Base-by-base conservation (phyloP, 2,888 invertebrate genomes). In the Barypeithes pellucidus region DNA sequence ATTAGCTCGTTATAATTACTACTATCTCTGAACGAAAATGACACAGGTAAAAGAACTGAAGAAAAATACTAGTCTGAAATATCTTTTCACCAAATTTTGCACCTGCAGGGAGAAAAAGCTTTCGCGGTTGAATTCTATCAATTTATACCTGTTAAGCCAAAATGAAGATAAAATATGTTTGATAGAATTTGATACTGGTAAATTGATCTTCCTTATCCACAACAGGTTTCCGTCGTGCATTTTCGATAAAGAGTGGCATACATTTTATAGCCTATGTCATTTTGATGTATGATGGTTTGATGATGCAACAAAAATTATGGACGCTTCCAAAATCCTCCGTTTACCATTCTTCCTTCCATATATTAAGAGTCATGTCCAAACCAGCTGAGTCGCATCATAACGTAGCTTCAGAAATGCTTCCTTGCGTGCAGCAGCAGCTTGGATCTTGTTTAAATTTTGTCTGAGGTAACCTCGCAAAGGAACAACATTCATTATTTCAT, bases 181-280 rank as follows among this genome's bases (percentile, higher is more conserved):
- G 33, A 57, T 57, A 57, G 54, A 57, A 57, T 57, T 57, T 57
- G 54, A 57, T 57, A 57, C 11, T 33, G 14, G 54, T 57, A 57
- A 57, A 57, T 57, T 57, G 54, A 57, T 57, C 33, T 33, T 57
- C 33, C 33, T 57, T 57, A 33, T 57, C 33, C 33, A 2, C 9
- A 18, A 57, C 54, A 33, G 54, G 54, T 33, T 57, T 57, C 9
- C n/a, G n/a, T 3, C 54, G 33, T 57, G 54, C 33, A 33, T 57
- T 57, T 57, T 57, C 36, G 54, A 57, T 57, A 57, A 57, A 33
- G 54, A 57, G 33, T 57, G 33, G 54, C 54, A 57, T 57, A 57
- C 33, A 57, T 57, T 57, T 57, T 57, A 57, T 57, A 33, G 33
- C 54, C 54, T 14, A 33, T 57, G 54, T 57, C 54, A 57, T 33